Percentiles rank a stretch among this genome's conserved stretches.
These are phyloP conservation scores for Alcis repandata DNA, from an alignment of 2,888 invertebrate genomes.

Conservation along the genomic window DNA sequence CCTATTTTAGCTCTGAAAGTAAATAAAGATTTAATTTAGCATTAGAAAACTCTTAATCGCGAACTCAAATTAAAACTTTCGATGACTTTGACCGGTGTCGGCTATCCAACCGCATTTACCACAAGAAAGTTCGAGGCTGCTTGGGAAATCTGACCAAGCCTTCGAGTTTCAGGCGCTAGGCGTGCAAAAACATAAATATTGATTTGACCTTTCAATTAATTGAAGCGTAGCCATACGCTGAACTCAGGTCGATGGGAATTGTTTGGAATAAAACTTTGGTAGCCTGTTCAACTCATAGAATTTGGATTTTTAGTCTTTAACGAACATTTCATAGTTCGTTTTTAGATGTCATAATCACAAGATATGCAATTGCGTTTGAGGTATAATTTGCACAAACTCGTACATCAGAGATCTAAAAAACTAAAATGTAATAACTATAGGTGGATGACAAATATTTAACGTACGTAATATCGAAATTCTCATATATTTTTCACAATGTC, in stretches of 20 bases:
- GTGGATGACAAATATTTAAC: too few species aligned
- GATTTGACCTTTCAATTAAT: conserved; percentile 32
- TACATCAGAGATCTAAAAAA: too few species aligned
- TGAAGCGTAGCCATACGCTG: conserved; percentile 13
- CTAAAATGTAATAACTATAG: too few species aligned
- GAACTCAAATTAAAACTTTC: neutral
- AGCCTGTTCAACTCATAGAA: neutral
- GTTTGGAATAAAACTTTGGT: conserved; percentile 5
- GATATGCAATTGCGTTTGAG: too few species aligned
- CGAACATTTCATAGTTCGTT: too few species aligned
- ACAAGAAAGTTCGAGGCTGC: conserved; percentile 29
- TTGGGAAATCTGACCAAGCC: conserved; percentile 18
- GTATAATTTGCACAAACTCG: too few species aligned
- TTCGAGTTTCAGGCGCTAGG: conserved; percentile 16
- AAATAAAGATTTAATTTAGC: too few species aligned
- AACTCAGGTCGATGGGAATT: conserved; percentile 2
- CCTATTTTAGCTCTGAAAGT: neutral
- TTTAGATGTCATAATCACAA: too few species aligned
- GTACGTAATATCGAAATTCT: too few species aligned
- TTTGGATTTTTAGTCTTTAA: neutral
- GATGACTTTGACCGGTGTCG: conserved; percentile 8
- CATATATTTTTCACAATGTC: neutral
- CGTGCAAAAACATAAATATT: conserved; percentile 22
- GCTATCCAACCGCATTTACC: conserved; percentile 8
- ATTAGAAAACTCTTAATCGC: too few species aligned